Conservation (phyloP, 1,140 invertebrate genomes). For the Leptestheria dahalacensis region DNA sequence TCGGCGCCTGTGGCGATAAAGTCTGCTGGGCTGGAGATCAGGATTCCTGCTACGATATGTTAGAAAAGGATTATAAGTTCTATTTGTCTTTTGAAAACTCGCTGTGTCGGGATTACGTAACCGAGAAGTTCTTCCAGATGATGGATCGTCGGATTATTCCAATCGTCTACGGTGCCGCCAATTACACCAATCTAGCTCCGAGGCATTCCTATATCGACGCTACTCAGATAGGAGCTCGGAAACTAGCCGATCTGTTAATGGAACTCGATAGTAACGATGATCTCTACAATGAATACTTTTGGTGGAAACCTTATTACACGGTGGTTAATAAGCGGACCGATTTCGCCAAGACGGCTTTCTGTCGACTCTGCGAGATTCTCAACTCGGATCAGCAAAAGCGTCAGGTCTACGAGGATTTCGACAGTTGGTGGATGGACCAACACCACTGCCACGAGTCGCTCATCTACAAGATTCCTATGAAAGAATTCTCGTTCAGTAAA, state of each 20-base stretch:
- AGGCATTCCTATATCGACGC: constrained; percentile 46
- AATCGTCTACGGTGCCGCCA: constrained; percentile 45
- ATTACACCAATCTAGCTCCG: constrained; percentile 41
- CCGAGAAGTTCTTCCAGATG: constrained; percentile 25
- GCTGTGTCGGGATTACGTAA: constrained; percentile 28
- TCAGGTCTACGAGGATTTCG: constrained; percentile 7
- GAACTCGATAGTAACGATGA: constrained; percentile 28
- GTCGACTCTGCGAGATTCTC: constrained; percentile 9
- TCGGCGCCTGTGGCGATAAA: constrained; percentile 42
- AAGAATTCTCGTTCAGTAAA: neutral
- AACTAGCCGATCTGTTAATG: constrained; percentile 35
- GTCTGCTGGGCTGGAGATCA: constrained; percentile 29
- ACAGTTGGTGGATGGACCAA: constrained; percentile 1
- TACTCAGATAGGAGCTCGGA: constrained; percentile 32
- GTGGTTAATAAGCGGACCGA: neutral
- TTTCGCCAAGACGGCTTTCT: constrained; percentile 1
- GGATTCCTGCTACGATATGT: neutral
- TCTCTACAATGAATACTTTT: constrained; percentile 24
- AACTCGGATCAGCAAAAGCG: neutral
- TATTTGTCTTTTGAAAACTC: constrained; percentile 29
- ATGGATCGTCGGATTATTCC: constrained; percentile 39
- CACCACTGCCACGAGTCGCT: neutral
- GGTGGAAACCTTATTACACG: constrained; percentile 23
- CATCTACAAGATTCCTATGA: neutral
- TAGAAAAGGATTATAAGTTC: constrained; percentile 20